Conservation (phyloP, 1,140 invertebrate species). For the Drosophila auraria region DNA sequence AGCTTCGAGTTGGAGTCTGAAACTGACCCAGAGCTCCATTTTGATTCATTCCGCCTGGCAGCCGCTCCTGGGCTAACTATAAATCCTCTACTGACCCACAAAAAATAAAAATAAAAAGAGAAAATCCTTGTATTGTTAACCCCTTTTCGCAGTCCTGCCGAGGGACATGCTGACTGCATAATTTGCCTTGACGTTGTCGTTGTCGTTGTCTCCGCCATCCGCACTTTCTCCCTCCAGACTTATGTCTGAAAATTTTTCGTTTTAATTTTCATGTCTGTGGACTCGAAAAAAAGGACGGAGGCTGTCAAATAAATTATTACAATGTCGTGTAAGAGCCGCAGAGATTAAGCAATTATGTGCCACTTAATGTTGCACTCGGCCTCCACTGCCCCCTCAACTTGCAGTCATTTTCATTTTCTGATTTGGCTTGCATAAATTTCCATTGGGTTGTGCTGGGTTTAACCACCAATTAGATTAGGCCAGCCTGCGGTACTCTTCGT, state of each 20-base stretch:
- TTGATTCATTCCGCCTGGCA: conserved; percentile 36
- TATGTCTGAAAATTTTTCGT: conserved; percentile 61
- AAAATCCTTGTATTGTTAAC: conserved; percentile 55
- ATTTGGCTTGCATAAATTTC: conserved; percentile 32
- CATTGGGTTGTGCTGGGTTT: conserved; percentile 48
- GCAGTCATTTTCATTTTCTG: conserved; percentile 51
- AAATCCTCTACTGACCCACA: conserved; percentile 66
- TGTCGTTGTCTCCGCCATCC: conserved; percentile 12
- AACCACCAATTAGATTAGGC: conserved; percentile 68
- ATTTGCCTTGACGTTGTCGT: conserved; percentile 70
- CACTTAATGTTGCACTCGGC: conserved; percentile 76
- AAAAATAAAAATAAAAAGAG: not conserved
- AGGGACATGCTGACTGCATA: conserved; percentile 75
- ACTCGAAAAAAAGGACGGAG: conserved; percentile 23
- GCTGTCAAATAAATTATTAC: conserved; percentile 82
- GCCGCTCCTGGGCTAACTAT: conserved; percentile 42
- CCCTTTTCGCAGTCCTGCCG: conserved; percentile 39
- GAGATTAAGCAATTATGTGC: conserved; percentile 84
- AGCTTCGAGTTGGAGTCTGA: not conserved
- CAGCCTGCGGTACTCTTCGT: conserved; percentile 28
- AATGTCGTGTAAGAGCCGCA: conserved; percentile 82
- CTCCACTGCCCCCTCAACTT: conserved; percentile 3
- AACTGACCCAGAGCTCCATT: conserved; percentile 29
- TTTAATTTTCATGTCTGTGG: conserved; percentile 72
- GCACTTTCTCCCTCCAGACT: conserved; percentile 16